Conservation (phyloP, 2,888 invertebrate species). For the Fragum whitleyi region DNA sequence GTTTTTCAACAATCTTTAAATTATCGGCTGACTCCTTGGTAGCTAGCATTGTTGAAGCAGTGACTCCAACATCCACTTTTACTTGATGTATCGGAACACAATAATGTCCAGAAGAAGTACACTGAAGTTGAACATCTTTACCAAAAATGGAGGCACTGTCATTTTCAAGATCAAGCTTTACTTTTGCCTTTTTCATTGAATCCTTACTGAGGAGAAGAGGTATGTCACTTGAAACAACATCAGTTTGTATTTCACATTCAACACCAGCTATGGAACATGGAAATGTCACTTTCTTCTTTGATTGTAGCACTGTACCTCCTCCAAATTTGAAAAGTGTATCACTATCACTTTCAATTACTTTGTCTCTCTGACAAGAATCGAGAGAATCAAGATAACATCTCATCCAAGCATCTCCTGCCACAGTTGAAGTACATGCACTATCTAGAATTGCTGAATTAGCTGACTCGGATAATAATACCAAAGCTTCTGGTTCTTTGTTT, state of each 20-base stretch:
- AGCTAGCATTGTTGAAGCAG: conserved; percentile 25
- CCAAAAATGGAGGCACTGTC: conserved; percentile 58
- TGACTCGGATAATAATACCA: conserved; percentile 45
- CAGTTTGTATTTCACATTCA: conserved; percentile 43
- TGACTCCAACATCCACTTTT: conserved; percentile 25
- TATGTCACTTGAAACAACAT: conserved; percentile 53
- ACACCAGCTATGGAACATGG: conserved; percentile 50
- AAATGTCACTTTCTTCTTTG: conserved; percentile 37
- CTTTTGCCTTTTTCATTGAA: conserved; percentile 52
- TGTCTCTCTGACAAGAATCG: conserved; percentile 8
- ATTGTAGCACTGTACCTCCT: conserved; percentile 47
- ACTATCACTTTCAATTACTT: conserved; percentile 31
- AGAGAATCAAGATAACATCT: conserved; percentile 44
- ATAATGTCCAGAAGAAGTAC: conserved; percentile 58
- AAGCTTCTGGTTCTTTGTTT: conserved; percentile 32
- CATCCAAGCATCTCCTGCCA: conserved; percentile 55
- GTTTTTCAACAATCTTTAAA: conserved; percentile 44
- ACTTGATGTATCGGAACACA: conserved; percentile 53
- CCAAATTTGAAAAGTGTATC: conserved; percentile 54
- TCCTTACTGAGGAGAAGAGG: conserved; percentile 48
- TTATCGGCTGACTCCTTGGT: not conserved
- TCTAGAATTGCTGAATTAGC: conserved; percentile 54
- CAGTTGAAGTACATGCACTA: conserved; percentile 54
- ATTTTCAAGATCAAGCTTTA: conserved; percentile 58
- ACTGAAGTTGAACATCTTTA: conserved; percentile 48